Conservation (phyloP, 2,113 vertebrate species). For the Labrus mixtus region DNA sequence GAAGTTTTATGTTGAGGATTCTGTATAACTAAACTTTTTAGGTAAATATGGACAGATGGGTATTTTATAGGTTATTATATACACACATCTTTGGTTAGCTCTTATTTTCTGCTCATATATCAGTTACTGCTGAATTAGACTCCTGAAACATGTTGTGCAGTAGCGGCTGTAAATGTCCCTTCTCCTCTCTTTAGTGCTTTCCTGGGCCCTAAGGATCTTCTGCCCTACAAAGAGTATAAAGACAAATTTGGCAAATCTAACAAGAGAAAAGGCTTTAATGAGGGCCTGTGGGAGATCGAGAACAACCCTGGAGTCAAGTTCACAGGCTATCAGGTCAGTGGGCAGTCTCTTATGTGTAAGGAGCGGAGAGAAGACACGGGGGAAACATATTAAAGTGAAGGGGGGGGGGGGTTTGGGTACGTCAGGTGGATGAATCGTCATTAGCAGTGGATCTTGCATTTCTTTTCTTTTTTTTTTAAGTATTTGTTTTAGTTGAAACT, state of each 20-base stretch:
- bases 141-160: background rate
- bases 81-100: too few relatives aligned
- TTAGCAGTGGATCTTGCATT: background rate
- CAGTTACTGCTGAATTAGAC: background rate
- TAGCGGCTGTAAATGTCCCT: background rate
- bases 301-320: constrained; percentile 99
- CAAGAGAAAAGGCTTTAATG: constrained; percentile 99
- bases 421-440: background rate
- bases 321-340: constrained; percentile 93
- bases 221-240: constrained; percentile 98
- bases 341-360: background rate
- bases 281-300: constrained; percentile 99
- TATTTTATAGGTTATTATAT: too few relatives aligned
- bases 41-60: too few relatives aligned
- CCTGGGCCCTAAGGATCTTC: constrained; percentile 96
- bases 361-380: background rate
- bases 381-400: background rate
- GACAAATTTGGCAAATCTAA: constrained; percentile 99
- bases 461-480: too few relatives aligned
- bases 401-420: background rate
- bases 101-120: too few relatives aligned
- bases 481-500: background rate
- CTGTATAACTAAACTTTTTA: too few relatives aligned
- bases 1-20: too few relatives aligned
- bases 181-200: constrained; percentile 86